Evolutionary conservation across 1,140 invertebrate genomes (phyloP).

Genomic region (Drosophila yakuba): DNA sequence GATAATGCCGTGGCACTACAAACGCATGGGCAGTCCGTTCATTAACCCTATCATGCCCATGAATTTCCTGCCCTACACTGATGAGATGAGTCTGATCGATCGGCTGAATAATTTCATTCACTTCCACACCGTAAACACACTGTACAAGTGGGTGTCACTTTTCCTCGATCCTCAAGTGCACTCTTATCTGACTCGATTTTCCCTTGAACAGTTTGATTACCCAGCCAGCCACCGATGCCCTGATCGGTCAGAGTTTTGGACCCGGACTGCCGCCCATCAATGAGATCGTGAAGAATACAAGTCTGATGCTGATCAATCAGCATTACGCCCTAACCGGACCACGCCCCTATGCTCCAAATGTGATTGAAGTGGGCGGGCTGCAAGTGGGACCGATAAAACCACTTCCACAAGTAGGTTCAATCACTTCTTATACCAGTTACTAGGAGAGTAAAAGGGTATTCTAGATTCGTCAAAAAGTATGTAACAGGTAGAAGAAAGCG

Average conservation of each 20-base stretch:
- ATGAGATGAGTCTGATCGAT: slow-evolving; percentile 86
- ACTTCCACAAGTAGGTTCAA: slow-evolving; percentile 84
- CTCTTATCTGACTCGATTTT: not conserved
- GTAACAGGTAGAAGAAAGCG: no score
- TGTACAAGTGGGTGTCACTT: slow-evolving; percentile 80
- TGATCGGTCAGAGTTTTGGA: slow-evolving; percentile 86
- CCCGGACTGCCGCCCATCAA: slow-evolving; percentile 85
- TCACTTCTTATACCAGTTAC: not conserved
- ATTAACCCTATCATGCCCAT: slow-evolving; percentile 87
- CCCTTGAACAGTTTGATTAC: slow-evolving; percentile 53
- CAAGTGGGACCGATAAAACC: slow-evolving; percentile 84
- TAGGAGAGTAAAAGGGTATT: no score
- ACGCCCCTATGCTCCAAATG: slow-evolving; percentile 85
- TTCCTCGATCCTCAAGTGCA: not conserved
- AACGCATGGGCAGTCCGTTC: slow-evolving; percentile 86
- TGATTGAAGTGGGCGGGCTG: slow-evolving; percentile 88
- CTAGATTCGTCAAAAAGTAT: no score
- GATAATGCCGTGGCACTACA: slow-evolving; percentile 87
- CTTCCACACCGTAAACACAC: slow-evolving; percentile 77
- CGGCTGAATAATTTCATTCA: slow-evolving; percentile 86
- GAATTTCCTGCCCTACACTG: slow-evolving; percentile 84
- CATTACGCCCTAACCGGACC: slow-evolving; percentile 86
- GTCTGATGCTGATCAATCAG: slow-evolving; percentile 87
- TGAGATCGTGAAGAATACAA: slow-evolving; percentile 86
- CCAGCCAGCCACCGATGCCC: slow-evolving; percentile 86